phyloP scores from a whole-genome alignment of 2,797 vertebrate species.

The Micrastur ruficollis region DNA sequence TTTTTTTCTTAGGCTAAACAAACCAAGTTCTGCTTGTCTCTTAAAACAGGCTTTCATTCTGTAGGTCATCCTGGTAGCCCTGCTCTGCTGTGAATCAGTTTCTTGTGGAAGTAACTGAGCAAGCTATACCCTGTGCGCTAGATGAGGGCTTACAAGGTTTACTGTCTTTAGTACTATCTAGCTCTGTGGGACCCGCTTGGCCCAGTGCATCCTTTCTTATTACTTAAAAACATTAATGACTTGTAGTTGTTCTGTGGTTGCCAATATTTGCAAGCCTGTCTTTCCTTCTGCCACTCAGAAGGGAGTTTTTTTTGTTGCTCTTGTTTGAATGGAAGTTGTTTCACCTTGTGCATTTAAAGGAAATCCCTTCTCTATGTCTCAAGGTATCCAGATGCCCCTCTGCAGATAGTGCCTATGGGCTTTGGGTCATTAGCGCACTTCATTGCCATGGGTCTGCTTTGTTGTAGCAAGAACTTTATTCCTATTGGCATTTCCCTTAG shows the following conservation, averaged over 20 bases:
- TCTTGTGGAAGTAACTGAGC: background rate
- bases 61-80: background rate
- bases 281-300: background rate
- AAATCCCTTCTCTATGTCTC: background rate
- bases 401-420: background rate
- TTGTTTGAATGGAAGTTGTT: background rate
- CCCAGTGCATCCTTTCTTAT: background rate
- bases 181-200: background rate
- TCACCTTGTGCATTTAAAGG: background rate
- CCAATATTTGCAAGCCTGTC: background rate
- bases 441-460: background rate
- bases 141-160: background rate
- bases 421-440: background rate
- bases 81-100: background rate
- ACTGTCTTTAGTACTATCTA: background rate
- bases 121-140: background rate
- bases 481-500: background rate
- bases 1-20: background rate
- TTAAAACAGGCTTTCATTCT: background rate
- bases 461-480: background rate
- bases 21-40: background rate
- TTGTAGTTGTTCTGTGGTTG: background rate
- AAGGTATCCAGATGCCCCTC: background rate
- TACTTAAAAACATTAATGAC: background rate
- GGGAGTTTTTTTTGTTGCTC: background rate